Evolutionary conservation across 2,113 vertebrate genomes (phyloP).

Genomic region (Recurvirostra avosetta): DNA sequence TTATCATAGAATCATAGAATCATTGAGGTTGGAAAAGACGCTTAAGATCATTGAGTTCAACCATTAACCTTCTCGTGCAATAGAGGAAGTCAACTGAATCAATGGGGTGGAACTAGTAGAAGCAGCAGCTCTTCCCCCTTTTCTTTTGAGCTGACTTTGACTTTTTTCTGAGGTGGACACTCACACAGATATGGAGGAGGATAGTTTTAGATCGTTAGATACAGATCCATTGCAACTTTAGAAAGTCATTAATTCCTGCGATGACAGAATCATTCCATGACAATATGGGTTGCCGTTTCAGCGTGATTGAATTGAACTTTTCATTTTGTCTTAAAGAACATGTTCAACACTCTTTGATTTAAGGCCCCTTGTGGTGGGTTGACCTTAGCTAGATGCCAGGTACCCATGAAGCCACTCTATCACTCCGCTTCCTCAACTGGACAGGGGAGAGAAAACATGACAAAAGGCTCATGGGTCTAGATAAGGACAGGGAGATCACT

Average conservation of each 20-base stretch:
- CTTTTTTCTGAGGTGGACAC: not conserved
- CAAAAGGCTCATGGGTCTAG: rapidly evolving
- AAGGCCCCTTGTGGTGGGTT: not conserved
- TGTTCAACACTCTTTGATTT: not conserved
- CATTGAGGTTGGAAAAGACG: not conserved
- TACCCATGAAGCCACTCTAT: not conserved
- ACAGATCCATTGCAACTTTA: not conserved
- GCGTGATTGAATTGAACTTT: not conserved
- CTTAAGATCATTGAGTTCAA: not conserved
- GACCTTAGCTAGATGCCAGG: not conserved
- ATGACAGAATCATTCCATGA: not conserved
- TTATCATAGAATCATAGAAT: not conserved
- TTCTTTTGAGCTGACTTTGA: not conserved
- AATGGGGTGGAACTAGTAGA: not conserved
- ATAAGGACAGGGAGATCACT: not conserved
- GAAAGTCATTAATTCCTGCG: not conserved
- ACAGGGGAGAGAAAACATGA: not conserved
- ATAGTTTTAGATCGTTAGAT: not conserved
- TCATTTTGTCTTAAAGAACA: not conserved
- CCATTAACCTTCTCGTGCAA: not conserved
- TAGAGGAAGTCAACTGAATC: not conserved
- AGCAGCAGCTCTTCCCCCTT: not conserved
- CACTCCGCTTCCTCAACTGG: not conserved
- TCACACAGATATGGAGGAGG: not conserved
- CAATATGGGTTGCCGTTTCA: not conserved